Evolutionary conservation across 2,797 vertebrate species (phyloP).

Genomic region (Vipera latastei): DNA sequence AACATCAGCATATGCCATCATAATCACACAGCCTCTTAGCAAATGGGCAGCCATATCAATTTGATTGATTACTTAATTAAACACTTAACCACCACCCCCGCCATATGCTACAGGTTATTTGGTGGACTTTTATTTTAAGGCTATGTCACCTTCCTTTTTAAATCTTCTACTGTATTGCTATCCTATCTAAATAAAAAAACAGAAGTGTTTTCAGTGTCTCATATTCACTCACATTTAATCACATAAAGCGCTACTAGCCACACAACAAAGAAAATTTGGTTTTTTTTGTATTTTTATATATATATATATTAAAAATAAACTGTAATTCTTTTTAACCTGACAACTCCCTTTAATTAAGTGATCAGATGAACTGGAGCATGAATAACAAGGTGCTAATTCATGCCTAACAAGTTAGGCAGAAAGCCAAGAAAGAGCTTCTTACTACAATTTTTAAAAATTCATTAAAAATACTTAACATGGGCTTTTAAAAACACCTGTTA

Average conservation of each 20-base stretch:
- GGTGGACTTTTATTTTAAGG: not conserved
- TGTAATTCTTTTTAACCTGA: constrained; percentile 18
- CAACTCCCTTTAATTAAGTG: constrained; percentile 41
- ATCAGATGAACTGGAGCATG: constrained; percentile 43
- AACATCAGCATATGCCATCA: not conserved
- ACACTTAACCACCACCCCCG: not conserved
- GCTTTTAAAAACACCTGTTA: not conserved
- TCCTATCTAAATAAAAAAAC: not conserved
- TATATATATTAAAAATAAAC: not conserved
- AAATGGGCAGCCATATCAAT: not conserved
- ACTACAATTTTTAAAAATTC: constrained; percentile 33
- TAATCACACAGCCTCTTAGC: not conserved
- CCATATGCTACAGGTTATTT: not conserved
- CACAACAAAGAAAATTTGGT: not conserved
- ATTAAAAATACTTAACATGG: constrained; percentile 11
- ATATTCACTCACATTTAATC: not conserved
- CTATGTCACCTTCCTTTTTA: not conserved
- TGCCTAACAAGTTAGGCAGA: constrained; percentile 19
- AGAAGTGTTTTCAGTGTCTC: accelerated
- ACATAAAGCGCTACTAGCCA: not conserved
- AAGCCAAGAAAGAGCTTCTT: constrained; percentile 48
- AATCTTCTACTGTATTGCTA: not conserved
- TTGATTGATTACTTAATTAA: not conserved
- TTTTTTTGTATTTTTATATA: not conserved
- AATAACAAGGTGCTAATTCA: constrained; percentile 41